phyloP scores from a whole-genome alignment of 1,140 invertebrate genomes.

The Amphibalanus amphitrite region DNA sequence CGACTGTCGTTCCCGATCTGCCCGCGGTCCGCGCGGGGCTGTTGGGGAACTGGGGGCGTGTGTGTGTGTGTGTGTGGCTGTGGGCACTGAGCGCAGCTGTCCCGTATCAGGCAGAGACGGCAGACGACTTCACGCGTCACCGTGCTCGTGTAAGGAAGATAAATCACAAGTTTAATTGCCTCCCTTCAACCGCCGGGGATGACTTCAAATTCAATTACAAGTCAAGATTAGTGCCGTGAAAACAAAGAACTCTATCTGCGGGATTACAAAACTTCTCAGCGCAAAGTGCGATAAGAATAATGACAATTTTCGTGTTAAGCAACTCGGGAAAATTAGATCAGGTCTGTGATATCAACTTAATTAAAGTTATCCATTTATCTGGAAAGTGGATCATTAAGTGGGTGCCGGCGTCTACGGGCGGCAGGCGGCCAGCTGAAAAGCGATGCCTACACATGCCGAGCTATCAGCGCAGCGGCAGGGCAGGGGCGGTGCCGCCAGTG shows the following conservation, averaged over 20 bases:
- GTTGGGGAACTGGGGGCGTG: no score
- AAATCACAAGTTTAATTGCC: background rate
- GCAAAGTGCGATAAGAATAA: background rate
- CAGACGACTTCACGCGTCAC: no score
- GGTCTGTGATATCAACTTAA: background rate
- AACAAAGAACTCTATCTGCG: background rate
- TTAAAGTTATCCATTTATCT: slow-evolving; percentile 2
- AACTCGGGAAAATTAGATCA: slow-evolving; percentile 1
- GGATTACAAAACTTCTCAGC: background rate
- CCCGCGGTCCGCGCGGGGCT: no score
- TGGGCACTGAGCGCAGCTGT: no score
- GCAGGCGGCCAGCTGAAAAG: background rate
- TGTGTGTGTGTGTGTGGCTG: no score
- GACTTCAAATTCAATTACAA: background rate
- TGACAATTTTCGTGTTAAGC: background rate
- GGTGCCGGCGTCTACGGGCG: background rate
- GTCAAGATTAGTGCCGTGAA: background rate
- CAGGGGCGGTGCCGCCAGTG: no score
- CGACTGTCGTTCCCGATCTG: no score
- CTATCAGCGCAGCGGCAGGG: background rate
- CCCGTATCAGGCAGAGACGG: no score
- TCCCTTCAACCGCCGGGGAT: background rate
- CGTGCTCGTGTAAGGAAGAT: background rate
- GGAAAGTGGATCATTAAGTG: background rate
- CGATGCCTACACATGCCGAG: background rate